phyloP scores from a whole-genome alignment of 1,140 invertebrate genomes.

The Apocrypta bakeri region DNA sequence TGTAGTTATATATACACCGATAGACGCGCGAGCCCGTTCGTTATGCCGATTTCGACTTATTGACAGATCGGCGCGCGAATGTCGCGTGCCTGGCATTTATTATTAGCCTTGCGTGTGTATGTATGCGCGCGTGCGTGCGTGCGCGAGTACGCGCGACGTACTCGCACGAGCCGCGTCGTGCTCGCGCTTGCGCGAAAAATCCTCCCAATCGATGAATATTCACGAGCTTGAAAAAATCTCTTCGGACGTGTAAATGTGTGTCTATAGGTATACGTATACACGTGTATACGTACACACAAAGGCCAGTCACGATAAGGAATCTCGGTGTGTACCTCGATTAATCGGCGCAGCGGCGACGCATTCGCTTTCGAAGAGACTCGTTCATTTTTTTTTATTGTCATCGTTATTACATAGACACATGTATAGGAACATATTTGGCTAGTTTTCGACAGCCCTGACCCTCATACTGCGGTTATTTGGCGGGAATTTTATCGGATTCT shows the following conservation, averaged over 20 bases:
- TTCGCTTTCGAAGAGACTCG: not conserved
- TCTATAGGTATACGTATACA: not conserved
- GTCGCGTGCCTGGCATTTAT: constrained; percentile 22
- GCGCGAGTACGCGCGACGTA: not conserved
- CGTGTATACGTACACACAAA: not conserved
- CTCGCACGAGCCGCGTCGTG: not conserved
- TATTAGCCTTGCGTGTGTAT: not conserved
- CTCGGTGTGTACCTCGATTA: constrained; percentile 16
- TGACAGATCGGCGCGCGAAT: constrained; percentile 27
- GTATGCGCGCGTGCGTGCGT: not conserved
- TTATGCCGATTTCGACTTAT: constrained; percentile 21
- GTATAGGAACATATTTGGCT: not conserved
- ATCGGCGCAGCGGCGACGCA: constrained; percentile 1
- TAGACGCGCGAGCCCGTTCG: no score
- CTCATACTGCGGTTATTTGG: not conserved
- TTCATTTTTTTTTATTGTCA: not conserved
- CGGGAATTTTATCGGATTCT: not conserved
- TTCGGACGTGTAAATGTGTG: not conserved
- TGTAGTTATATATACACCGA: no score
- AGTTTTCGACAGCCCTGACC: not conserved
- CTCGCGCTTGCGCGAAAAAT: constrained; percentile 14
- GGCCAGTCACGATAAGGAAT: constrained; percentile 17
- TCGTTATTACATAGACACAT: no score
- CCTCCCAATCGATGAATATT: constrained; percentile 5
- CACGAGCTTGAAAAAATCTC: not conserved